A percentile compares a stretch with the other conserved stretches of the same genome.
These are phyloP conservation scores for Diaphora mendica DNA, from an alignment of 2,888 invertebrate species.

Conservation along the genomic window DNA sequence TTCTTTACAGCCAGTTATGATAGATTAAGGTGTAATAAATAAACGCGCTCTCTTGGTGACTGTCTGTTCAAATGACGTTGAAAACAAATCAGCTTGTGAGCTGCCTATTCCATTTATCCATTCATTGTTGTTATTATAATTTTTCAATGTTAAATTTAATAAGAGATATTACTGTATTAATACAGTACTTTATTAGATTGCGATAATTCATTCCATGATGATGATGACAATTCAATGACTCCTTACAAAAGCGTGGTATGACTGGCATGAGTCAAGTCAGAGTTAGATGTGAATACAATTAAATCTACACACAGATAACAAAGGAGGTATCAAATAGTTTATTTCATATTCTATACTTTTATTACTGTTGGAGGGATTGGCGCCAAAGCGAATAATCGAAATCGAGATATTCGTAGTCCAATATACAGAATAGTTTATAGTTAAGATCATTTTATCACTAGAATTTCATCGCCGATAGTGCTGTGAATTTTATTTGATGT, in stretches of 20 bases:
- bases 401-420: background rate
- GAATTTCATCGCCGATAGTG: constrained; percentile 3
- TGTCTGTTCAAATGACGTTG: background rate
- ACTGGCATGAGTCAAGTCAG: background rate
- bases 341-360: background rate
- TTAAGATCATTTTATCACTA: background rate
- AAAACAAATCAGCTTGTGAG: background rate
- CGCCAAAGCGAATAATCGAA: background rate
- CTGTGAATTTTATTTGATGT: constrained; percentile 30
- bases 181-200: background rate
- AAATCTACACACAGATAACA: background rate
- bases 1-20: constrained; percentile 47
- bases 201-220: background rate
- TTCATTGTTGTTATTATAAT: background rate
- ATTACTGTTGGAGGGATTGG: background rate
- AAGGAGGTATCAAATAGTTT: background rate
- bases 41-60: constrained; percentile 1
- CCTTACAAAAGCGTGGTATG: no score
- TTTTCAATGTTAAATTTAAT: background rate
- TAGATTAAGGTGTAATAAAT: constrained; percentile 21
- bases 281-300: background rate
- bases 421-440: constrained; percentile 12
- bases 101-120: background rate
- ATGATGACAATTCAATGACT: no score
- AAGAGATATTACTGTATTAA: background rate